phyloP scores from a whole-genome alignment of 2,113 vertebrate genomes.

The Equus quagga region DNA sequence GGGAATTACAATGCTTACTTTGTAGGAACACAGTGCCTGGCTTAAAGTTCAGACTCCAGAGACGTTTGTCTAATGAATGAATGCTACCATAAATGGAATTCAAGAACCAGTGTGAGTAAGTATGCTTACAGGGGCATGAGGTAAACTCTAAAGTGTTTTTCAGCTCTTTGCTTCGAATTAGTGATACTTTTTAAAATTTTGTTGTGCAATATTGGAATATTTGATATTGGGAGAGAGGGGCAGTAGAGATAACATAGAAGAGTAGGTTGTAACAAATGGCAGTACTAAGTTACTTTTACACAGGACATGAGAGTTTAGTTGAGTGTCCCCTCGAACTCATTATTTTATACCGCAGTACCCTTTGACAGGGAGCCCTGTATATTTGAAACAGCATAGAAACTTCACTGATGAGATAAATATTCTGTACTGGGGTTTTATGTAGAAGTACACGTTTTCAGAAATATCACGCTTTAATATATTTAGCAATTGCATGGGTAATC shows the following conservation, averaged over 20 bases:
- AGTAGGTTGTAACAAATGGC: background rate
- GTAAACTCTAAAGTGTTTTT: background rate
- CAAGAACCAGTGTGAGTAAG: accelerated
- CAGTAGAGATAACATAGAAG: background rate
- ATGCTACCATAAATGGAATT: background rate
- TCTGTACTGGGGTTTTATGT: background rate
- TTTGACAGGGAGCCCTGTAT: background rate
- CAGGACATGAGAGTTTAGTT: background rate
- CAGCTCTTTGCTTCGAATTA: background rate
- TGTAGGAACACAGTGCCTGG: background rate
- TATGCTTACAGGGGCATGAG: background rate
- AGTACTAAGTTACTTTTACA: background rate
- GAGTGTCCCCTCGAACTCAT: background rate
- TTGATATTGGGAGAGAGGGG: background rate
- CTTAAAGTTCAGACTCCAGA: background rate
- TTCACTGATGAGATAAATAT: background rate
- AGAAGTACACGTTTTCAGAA: conserved; percentile 35
- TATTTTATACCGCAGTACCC: background rate
- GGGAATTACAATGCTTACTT: background rate
- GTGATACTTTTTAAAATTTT: background rate
- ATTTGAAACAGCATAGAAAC: background rate
- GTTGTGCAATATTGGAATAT: background rate
- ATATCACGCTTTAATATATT: background rate
- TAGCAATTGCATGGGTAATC: conserved; percentile 36
- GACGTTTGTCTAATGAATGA: background rate